phyloP scores from a whole-genome alignment of 1,140 invertebrate genomes.

The Drosophila nikananu region DNA sequence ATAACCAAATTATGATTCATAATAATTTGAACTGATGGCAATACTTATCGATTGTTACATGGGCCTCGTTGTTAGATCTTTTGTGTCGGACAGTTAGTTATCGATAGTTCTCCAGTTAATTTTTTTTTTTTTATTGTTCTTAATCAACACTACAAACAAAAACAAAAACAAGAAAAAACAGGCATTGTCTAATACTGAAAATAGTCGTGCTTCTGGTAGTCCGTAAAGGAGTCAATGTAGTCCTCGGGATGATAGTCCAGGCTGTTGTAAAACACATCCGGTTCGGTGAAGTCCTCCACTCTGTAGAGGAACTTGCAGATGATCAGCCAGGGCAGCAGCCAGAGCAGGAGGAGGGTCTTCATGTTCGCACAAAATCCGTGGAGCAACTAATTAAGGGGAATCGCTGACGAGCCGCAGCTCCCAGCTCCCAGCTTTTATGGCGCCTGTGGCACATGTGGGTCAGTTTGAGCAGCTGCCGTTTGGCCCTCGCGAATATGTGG shows the following conservation, averaged over 20 bases:
- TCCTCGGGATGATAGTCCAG: slow-evolving; percentile 49
- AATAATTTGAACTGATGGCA: neutral
- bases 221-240: slow-evolving; percentile 53
- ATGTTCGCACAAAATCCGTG: slow-evolving; percentile 2
- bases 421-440: slow-evolving; percentile 31
- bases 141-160: neutral
- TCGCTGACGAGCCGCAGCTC: slow-evolving; percentile 7
- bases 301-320: slow-evolving; percentile 16
- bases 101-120: neutral
- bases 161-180: neutral
- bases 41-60: too few species aligned
- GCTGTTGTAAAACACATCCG: slow-evolving; percentile 20
- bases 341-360: slow-evolving; percentile 14
- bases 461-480: slow-evolving; percentile 69
- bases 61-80: too few species aligned
- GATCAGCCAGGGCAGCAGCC: slow-evolving; percentile 15
- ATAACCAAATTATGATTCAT: too few species aligned
- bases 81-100: too few species aligned
- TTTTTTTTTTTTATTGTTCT: neutral
- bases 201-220: slow-evolving; percentile 42
- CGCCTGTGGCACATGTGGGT: slow-evolving; percentile 65
- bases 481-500: slow-evolving; percentile 35
- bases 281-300: slow-evolving; percentile 33
- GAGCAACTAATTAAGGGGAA: slow-evolving; percentile 23
- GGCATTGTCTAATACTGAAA: slow-evolving; percentile 24